These are phyloP conservation scores for Thalassoma bifasciatum DNA, from an alignment of 2,113 vertebrate genomes.

Conservation along the genomic window DNA sequence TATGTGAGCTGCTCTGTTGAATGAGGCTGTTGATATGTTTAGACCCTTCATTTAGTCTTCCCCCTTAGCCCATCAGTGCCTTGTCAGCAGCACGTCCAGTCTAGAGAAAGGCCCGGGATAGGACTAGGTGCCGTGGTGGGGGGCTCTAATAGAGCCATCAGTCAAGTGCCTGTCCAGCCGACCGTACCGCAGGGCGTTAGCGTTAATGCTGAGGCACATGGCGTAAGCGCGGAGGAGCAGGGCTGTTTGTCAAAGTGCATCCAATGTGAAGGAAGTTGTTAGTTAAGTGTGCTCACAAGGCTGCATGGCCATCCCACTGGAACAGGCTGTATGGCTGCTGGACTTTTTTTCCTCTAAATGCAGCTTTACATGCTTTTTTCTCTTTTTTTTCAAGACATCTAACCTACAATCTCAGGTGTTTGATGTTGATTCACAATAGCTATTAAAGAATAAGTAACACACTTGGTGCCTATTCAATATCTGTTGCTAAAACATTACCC, in stretches of 20 bases:
- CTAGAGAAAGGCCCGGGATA: conserved; percentile 81
- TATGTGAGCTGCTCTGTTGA: conserved; percentile 53
- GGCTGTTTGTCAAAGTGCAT: conserved; percentile 84
- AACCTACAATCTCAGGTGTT: not conserved
- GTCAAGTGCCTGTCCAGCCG: conserved; percentile 88
- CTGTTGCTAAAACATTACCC: too few relatives aligned
- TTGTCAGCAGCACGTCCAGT: conserved; percentile 90
- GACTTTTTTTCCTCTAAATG: not conserved
- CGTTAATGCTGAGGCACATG: conserved; percentile 80
- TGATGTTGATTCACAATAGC: not conserved
- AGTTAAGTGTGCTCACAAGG: conserved; percentile 78
- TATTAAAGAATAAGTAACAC: not conserved
- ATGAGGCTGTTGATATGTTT: conserved; percentile 72
- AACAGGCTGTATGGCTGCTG: conserved; percentile 54
- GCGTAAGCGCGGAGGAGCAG: conserved; percentile 73
- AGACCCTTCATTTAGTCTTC: conserved; percentile 79
- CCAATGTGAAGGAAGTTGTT: conserved; percentile 83
- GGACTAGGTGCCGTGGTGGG: conserved; percentile 88
- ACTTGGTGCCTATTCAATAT: too few relatives aligned
- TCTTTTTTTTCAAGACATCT: not conserved
- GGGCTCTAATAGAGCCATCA: conserved; percentile 91
- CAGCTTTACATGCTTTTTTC: not conserved
- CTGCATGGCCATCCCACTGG: conserved; percentile 44
- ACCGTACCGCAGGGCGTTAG: conserved; percentile 77
- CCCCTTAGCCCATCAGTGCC: conserved; percentile 81